Evolutionary conservation across 2,888 invertebrate genomes (phyloP).

Genomic region (Sesia apiformis): DNA sequence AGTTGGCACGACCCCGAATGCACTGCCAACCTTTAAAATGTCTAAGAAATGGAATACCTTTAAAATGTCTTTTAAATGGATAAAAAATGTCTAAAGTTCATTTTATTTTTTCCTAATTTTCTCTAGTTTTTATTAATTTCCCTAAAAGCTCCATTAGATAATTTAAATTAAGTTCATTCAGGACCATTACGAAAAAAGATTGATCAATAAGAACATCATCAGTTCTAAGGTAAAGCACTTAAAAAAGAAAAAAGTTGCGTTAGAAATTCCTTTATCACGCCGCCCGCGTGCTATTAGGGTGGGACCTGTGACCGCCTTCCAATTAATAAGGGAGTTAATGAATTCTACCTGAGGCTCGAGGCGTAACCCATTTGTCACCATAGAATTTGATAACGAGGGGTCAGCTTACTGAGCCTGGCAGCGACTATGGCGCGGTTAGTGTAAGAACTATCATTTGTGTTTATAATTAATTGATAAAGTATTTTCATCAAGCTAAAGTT

Average conservation of each 20-base stretch:
- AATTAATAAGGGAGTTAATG: slow-evolving; percentile 61
- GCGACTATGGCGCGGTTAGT: too few relatives aligned
- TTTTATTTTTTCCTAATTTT: too few relatives aligned
- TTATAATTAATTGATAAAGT: too few relatives aligned
- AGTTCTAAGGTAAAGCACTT: neutral
- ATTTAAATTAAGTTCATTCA: neutral
- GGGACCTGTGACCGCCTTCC: slow-evolving; percentile 36
- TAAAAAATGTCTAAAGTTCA: too few relatives aligned
- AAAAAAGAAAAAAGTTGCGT: neutral
- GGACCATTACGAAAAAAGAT: neutral
- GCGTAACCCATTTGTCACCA: slow-evolving; percentile 61
- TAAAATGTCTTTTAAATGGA: too few relatives aligned
- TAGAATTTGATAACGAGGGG: slow-evolving; percentile 43
- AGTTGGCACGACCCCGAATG: too few relatives aligned
- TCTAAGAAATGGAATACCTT: too few relatives aligned
- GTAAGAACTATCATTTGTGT: too few relatives aligned
- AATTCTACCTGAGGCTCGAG: slow-evolving; percentile 42
- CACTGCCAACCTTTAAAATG: too few relatives aligned
- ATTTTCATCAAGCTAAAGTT: too few relatives aligned
- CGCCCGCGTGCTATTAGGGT: slow-evolving; percentile 29
- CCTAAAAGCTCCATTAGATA: neutral
- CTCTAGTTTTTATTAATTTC: too few relatives aligned
- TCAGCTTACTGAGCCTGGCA: slow-evolving; percentile 7
- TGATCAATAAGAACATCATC: neutral
- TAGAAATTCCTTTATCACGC: slow-evolving; percentile 20